A percentile compares a stretch with the other conserved stretches of the same genome.
These are phyloP conservation scores for Tragelaphus strepsiceros DNA, from an alignment of 2,113 vertebrate species.

Conservation along the genomic window DNA sequence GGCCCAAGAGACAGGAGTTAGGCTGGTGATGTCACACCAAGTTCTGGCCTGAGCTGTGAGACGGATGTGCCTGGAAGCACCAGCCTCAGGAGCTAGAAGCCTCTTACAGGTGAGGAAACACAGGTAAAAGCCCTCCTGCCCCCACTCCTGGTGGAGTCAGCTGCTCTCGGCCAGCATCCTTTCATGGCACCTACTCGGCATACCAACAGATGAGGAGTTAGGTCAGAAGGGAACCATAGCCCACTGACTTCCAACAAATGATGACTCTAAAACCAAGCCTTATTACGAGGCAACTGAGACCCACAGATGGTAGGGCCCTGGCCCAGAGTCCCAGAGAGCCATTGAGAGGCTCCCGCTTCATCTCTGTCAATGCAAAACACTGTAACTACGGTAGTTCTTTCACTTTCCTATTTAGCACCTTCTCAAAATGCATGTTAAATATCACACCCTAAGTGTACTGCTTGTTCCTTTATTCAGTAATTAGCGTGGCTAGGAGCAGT, in stretches of 20 bases:
- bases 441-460: not conserved
- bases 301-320: not conserved
- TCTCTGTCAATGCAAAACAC: not conserved
- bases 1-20: not conserved
- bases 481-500: not conserved
- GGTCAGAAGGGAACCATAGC: not conserved
- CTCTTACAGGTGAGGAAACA: not conserved
- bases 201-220: not conserved
- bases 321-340: not conserved
- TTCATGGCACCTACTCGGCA: not conserved
- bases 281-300: not conserved
- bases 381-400: not conserved
- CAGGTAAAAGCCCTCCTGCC: not conserved
- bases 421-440: not conserved
- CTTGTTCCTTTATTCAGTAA: not conserved
- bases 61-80: too few species aligned
- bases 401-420: not conserved
- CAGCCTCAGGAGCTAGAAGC: not conserved
- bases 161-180: not conserved
- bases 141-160: accelerated
- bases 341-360: not conserved
- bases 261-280: not conserved
- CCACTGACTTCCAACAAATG: not conserved
- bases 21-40: not conserved
- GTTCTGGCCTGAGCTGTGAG: not conserved